Percentiles rank a stretch among this genome's conserved stretches.
Conservation (phyloP, 2,888 invertebrate species). For the Scaptomyza flava region DNA sequence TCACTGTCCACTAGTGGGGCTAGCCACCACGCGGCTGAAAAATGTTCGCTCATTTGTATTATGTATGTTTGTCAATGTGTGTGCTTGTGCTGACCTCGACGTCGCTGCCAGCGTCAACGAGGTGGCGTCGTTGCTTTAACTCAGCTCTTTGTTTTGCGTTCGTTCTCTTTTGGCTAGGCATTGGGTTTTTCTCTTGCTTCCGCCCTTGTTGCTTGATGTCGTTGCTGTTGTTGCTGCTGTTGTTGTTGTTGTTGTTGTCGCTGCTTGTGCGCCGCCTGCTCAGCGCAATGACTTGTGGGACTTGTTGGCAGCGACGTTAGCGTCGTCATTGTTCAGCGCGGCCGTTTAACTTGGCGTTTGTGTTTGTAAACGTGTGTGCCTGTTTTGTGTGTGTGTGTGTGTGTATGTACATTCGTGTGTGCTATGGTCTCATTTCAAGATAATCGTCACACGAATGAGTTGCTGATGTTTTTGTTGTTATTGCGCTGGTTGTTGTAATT, state of each 20-base stretch:
- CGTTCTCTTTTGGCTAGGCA: constrained; percentile 56
- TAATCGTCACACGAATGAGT: constrained; percentile 76
- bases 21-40: constrained; percentile 51
- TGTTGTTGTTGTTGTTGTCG: constrained; percentile 27
- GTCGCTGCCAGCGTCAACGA: constrained; percentile 50
- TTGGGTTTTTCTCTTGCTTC: constrained; percentile 66
- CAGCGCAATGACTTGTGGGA: constrained; percentile 69
- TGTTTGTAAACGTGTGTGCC: constrained; percentile 28
- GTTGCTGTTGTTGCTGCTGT: constrained; percentile 17
- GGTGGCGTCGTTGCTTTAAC: constrained; percentile 30
- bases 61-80: constrained; percentile 51
- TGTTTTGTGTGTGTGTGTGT: constrained; percentile 14
- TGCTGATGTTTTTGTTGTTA: constrained; percentile 52
- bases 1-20: constrained; percentile 27
- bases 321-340: constrained; percentile 75
- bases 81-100: constrained; percentile 46
- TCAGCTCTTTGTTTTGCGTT: constrained; percentile 56
- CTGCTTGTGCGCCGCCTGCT: constrained; percentile 28
- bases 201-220: constrained; percentile 61
- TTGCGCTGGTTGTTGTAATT: constrained; percentile 63
- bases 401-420: constrained; percentile 44
- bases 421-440: constrained; percentile 77
- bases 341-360: constrained; percentile 70
- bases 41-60: constrained; percentile 66
- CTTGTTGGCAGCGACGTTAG: constrained; percentile 46